Evolutionary conservation across 2,888 invertebrate genomes (phyloP), one percentile per base, ranked within the genome.

Genomic region (Iphiclides podalirius): DNA sequence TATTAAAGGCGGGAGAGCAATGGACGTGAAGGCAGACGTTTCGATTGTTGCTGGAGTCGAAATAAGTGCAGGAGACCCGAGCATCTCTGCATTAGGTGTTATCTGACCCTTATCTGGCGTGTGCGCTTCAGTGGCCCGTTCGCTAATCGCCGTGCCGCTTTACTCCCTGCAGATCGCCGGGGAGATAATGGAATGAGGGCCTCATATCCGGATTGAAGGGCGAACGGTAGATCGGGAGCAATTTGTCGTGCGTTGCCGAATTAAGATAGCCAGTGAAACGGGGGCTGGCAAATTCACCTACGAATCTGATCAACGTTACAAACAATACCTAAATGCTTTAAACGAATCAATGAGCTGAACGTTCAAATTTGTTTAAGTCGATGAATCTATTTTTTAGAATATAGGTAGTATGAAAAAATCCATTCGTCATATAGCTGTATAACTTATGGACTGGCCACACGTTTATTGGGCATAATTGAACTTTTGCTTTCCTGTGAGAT

Each of bases 121-220:
- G 54, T 72, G 73, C 75, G 82, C 79, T 68, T 70, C 64, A 69
- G 63, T 59, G 67, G 75, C 72, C 75, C n/a, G n/a, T 71, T 76
- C 66, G 77, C 78, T 82, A 84, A 85, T 87, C 83, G 75, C 66
- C 64, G 72, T 72, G 75, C 71, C 73, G 72, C 68, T 70, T 74
- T 69, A 61, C 75, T 72, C 75, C 73, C 77, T 67, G 71, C 67
- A 75, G 77, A 79, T 80, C 70, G 69, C 64, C 71, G 63, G 63
- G 57, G 58, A 66, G 79, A 80, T 78, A 78, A 79, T 70, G 62
- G 67, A 67, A 62, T 69, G 66, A 71, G 73, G 78, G 77, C 71
- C 77, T 79, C 77, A 72, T 76, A 73, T 75, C 67, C 70, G 74
- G 72, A 71, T 72, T 64, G 68, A 54, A 71, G 72, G 78, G 77